Evolutionary conservation across 92 coral and sea anemone genomes (phyloP).

Genomic region (Pocillopora meandrina): DNA sequence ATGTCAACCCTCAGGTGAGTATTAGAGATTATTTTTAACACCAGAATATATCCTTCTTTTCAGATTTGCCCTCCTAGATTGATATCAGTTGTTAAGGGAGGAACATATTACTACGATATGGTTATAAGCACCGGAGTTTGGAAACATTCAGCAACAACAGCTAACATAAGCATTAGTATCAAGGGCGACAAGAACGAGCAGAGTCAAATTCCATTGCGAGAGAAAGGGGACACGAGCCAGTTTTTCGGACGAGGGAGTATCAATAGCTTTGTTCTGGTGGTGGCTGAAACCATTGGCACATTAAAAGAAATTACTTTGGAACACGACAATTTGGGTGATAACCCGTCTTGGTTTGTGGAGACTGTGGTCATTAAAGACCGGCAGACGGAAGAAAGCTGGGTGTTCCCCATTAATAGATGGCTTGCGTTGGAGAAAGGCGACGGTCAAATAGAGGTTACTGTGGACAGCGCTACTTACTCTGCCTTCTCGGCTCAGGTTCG

Average conservation of each 20-base stretch:
- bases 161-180: constrained; percentile 22
- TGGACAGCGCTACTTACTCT: constrained; percentile 6
- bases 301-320: constrained; percentile 48
- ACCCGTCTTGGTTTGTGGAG: constrained; percentile 71
- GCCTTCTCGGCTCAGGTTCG: constrained; percentile 53
- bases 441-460: constrained; percentile 52
- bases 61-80: constrained; percentile 43
- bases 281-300: constrained; percentile 38
- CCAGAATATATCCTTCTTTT: not conserved
- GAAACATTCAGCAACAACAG: constrained; percentile 37
- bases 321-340: constrained; percentile 63
- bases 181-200: constrained; percentile 30
- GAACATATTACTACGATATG: constrained; percentile 36
- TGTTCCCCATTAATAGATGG: constrained; percentile 59
- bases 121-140: constrained; percentile 51
- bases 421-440: constrained; percentile 63
- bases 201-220: constrained; percentile 11
- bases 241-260: constrained; percentile 43
- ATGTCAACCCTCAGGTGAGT: not conserved
- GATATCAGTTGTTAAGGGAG: constrained; percentile 18
- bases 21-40: not conserved
- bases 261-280: constrained; percentile 43
- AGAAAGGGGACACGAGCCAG: not conserved
- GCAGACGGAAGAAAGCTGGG: constrained; percentile 48
- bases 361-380: constrained; percentile 46